Percentiles rank a stretch among this genome's conserved stretches.
Conservation (phyloP, 2,797 vertebrate species). For the Rhadinocentrus ornatus region DNA sequence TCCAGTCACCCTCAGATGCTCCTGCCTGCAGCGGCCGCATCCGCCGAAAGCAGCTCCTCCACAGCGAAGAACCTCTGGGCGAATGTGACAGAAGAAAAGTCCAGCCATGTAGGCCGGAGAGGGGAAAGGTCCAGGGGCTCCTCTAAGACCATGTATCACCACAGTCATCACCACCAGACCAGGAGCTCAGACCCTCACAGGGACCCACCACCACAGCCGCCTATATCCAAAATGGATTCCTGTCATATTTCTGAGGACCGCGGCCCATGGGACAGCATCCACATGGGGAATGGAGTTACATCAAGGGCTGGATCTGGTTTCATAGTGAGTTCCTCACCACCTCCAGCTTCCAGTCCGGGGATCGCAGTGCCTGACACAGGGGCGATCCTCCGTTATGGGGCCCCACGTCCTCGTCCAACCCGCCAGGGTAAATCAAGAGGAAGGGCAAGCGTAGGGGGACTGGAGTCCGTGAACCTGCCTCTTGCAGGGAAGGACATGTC, state of each 20-base stretch:
- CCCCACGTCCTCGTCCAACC: constrained; percentile 83
- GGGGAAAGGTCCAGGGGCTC: constrained; percentile 71
- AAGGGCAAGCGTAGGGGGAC: constrained; percentile 64
- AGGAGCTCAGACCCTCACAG: constrained; percentile 75
- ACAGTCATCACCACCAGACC: constrained; percentile 74
- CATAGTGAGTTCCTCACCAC: constrained; percentile 49
- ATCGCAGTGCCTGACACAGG: constrained; percentile 81
- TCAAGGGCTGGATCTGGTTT: constrained; percentile 42
- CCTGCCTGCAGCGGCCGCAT: constrained; percentile 41
- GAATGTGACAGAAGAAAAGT: constrained; percentile 49
- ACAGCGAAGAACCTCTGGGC: constrained; percentile 66
- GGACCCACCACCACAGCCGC: constrained; percentile 81
- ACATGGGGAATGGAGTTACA: constrained; percentile 26
- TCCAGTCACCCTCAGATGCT: constrained; percentile 53
- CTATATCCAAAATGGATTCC: constrained; percentile 85
- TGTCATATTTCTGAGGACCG: constrained; percentile 82
- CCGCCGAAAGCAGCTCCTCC: constrained; percentile 66
- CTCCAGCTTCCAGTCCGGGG: constrained; percentile 75
- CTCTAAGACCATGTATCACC: constrained; percentile 76
- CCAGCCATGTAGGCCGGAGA: constrained; percentile 53
- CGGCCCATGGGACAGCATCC: constrained; percentile 72
- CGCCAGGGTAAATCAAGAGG: constrained; percentile 85
- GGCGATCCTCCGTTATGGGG: constrained; percentile 70
- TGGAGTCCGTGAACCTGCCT: constrained; percentile 47
- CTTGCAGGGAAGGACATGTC: constrained; percentile 74